These are phyloP conservation scores for Remorina albescens DNA, from an alignment of 2,797 vertebrate genomes.

Conservation along the genomic window DNA sequence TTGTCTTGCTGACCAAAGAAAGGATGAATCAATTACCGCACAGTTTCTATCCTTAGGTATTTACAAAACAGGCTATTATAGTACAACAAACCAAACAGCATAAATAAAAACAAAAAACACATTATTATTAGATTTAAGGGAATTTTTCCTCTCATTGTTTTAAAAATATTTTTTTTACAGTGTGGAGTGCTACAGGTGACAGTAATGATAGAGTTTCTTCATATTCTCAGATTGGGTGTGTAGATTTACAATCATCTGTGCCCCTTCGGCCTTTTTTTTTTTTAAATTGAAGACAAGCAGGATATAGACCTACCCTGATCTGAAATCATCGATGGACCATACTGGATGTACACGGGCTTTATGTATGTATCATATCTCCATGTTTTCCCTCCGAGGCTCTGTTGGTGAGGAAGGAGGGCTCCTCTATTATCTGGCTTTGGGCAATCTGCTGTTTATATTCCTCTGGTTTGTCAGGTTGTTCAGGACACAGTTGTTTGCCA, in stretches of 20 bases:
- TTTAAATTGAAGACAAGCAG: constrained; percentile 29
- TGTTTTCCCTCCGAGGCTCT: neutral
- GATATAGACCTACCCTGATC: constrained; percentile 29
- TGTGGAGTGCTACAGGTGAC: constrained; percentile 5
- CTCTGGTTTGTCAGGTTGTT: constrained; percentile 81
- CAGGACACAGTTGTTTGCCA: constrained; percentile 83
- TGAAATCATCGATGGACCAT: constrained; percentile 67
- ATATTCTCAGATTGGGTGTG: constrained; percentile 2
- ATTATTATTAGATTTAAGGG: constrained; percentile 6
- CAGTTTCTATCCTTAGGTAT: constrained; percentile 28
- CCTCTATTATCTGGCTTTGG: constrained; percentile 81
- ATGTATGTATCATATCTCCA: constrained; percentile 24
- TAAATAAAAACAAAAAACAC: constrained; percentile 35
- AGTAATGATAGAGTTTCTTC: constrained; percentile 4
- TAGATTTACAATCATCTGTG: constrained; percentile 52
- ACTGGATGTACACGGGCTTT: constrained; percentile 24
- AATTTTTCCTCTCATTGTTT: constrained; percentile 10
- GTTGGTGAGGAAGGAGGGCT: neutral
- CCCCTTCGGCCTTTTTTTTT: constrained; percentile 21
- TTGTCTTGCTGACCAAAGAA: constrained; percentile 16
- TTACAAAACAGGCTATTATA: constrained; percentile 42
- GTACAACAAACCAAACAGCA: constrained; percentile 32
- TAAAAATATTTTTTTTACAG: neutral
- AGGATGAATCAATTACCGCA: constrained; percentile 17
- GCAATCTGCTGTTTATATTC: constrained; percentile 75